These are phyloP conservation scores for Musca vetustissima DNA, from an alignment of 1,140 invertebrate genomes.

Conservation along the genomic window DNA sequence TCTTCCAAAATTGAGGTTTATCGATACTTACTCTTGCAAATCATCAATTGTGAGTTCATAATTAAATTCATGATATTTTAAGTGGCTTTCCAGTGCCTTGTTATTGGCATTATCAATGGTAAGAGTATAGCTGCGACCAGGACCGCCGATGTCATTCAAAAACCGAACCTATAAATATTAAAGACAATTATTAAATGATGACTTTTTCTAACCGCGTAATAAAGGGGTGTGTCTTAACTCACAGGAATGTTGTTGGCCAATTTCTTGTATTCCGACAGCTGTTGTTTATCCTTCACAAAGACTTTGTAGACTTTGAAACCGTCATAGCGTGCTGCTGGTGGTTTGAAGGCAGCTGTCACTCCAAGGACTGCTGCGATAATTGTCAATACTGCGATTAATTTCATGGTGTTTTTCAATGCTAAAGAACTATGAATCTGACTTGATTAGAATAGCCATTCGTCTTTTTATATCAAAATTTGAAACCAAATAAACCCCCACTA, in stretches of 20 bases:
- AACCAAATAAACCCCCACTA: no score
- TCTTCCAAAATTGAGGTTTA: no score
- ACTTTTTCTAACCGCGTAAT: conserved; percentile 41
- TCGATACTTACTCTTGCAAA: conserved; percentile 31
- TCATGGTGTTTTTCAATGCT: no score
- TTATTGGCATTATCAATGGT: conserved; percentile 21
- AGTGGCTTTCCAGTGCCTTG: conserved; percentile 27
- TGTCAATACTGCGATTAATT: no score
- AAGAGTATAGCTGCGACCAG: no score
- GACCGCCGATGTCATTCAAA: no score
- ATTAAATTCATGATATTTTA: conserved; percentile 32
- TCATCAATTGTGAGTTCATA: conserved; percentile 39
- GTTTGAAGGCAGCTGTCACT: neutral
- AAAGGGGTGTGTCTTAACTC: conserved; percentile 31
- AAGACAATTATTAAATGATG: conserved; percentile 30
- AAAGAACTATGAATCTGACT: no score
- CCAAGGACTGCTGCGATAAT: no score
- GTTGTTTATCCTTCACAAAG: conserved; percentile 33
- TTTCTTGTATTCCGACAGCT: conserved; percentile 40
- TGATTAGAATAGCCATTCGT: no score
- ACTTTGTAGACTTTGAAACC: conserved; percentile 42
- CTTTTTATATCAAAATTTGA: no score
- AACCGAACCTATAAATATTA: no score
- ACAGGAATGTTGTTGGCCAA: conserved; percentile 35
- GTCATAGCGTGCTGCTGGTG: conserved; percentile 27